Conservation (phyloP, 2,113 vertebrate species). For the Oryzias celebensis region DNA sequence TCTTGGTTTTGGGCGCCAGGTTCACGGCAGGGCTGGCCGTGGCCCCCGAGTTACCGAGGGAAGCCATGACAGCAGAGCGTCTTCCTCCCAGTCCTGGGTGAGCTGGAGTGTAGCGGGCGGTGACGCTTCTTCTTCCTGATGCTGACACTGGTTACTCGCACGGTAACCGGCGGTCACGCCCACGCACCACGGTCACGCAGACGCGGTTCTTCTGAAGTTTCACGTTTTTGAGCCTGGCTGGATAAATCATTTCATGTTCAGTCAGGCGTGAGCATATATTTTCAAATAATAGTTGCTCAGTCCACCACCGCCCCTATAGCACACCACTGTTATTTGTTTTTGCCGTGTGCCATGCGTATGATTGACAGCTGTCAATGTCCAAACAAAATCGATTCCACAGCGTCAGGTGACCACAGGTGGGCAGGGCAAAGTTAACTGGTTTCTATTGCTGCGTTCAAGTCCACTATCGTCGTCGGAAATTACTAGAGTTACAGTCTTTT, state of each 20-base stretch:
- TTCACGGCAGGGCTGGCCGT: conserved; percentile 78
- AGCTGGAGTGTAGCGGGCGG: conserved; percentile 7
- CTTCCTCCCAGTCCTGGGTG: conserved; percentile 18
- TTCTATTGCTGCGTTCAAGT: too few relatives aligned
- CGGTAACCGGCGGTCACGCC: too few relatives aligned
- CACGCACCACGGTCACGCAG: too few relatives aligned
- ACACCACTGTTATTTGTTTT: conserved; percentile 50
- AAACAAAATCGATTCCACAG: not conserved
- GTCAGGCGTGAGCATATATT: too few relatives aligned
- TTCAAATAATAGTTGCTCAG: not conserved
- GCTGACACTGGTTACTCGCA: not conserved
- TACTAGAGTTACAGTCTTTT: too few relatives aligned
- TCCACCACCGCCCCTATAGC: conserved; percentile 47
- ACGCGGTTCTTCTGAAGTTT: too few relatives aligned
- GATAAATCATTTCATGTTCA: too few relatives aligned
- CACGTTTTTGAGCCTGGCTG: too few relatives aligned
- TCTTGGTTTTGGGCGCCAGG: conserved; percentile 85
- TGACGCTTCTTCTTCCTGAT: conserved; percentile 34
- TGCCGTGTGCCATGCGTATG: conserved; percentile 38
- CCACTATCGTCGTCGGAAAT: too few relatives aligned
- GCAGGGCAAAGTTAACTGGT: not conserved
- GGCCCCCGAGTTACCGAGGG: conserved; percentile 71
- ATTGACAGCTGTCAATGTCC: conserved; percentile 32
- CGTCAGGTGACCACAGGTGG: not conserved
- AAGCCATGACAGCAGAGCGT: conserved; percentile 68